These are phyloP conservation scores for Rana temporaria DNA, from an alignment of 2,113 vertebrate species.

Conservation along the genomic window DNA sequence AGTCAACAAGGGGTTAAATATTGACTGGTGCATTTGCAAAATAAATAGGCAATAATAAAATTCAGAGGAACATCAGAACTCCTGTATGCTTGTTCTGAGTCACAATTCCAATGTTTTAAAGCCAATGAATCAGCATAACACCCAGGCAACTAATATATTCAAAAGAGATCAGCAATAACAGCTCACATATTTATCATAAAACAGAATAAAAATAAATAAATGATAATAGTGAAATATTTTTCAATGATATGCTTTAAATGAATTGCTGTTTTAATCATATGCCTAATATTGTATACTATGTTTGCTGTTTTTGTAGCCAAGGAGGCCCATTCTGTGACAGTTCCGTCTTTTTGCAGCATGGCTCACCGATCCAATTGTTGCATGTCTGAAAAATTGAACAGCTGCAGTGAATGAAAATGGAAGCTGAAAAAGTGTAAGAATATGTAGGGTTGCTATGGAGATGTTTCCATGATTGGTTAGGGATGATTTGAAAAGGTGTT, in stretches of 20 bases:
- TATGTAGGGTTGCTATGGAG: slow-evolving; percentile 46
- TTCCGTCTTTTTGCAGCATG: slow-evolving; percentile 9
- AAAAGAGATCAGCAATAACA: too few relatives aligned
- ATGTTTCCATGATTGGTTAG: slow-evolving; percentile 34
- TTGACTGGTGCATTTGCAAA: too few relatives aligned
- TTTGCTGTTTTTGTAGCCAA: not conserved
- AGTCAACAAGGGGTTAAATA: too few relatives aligned
- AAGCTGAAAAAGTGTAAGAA: slow-evolving; percentile 17
- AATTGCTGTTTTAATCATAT: not conserved
- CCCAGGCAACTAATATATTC: too few relatives aligned
- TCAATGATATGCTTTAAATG: not conserved
- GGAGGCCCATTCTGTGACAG: not conserved
- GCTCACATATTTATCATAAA: too few relatives aligned
- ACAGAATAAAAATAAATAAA: too few relatives aligned
- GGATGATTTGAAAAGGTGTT: slow-evolving; percentile 27
- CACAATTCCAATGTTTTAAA: too few relatives aligned
- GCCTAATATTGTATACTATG: not conserved
- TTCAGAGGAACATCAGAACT: too few relatives aligned
- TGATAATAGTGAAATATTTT: too few relatives aligned
- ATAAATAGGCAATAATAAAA: too few relatives aligned
- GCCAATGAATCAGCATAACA: too few relatives aligned
- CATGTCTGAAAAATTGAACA: slow-evolving; percentile 26
- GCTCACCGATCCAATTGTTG: slow-evolving; percentile 42
- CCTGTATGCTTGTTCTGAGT: too few relatives aligned
- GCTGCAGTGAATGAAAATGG: slow-evolving; percentile 2